A percentile compares a stretch with the other conserved stretches of the same genome.
Conservation (phyloP, 2,797 vertebrate genomes). For the Epinephelus coioides region DNA sequence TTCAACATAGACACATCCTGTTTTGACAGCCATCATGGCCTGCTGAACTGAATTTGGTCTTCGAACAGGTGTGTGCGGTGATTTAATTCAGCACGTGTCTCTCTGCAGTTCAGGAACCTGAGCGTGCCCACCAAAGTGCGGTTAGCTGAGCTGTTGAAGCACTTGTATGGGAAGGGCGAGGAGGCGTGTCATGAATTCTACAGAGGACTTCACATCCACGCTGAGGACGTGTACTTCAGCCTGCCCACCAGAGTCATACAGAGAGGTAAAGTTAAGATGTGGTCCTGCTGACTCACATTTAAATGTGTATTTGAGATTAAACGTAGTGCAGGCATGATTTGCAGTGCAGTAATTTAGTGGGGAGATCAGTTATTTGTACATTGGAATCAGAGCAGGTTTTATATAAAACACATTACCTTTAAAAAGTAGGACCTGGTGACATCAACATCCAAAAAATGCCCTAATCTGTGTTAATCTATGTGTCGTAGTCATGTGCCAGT, state of each 20-base stretch:
- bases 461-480: neutral
- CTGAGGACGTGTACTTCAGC: constrained; percentile 86
- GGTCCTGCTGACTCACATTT: neutral
- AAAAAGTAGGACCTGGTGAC: neutral
- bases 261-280: constrained; percentile 75
- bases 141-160: constrained; percentile 86
- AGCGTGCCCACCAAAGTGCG: constrained; percentile 84
- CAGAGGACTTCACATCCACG: constrained; percentile 91
- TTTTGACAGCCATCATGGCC: neutral
- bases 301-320: neutral
- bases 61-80: constrained; percentile 2
- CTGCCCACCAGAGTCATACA: constrained; percentile 86
- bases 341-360: neutral
- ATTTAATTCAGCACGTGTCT: constrained; percentile 39
- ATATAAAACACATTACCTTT: neutral
- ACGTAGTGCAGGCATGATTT: neutral
- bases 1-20: neutral
- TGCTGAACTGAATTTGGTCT: neutral
- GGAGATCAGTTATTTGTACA: neutral
- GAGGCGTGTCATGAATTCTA: constrained; percentile 93
- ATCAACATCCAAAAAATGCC: neutral
- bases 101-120: constrained; percentile 90
- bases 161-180: constrained; percentile 87
- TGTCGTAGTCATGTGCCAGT: no score
- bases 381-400: neutral